A percentile compares a stretch with the other conserved stretches of the same genome.
Conservation (phyloP, 2,797 vertebrate genomes). For the Danio albolineatus region DNA sequence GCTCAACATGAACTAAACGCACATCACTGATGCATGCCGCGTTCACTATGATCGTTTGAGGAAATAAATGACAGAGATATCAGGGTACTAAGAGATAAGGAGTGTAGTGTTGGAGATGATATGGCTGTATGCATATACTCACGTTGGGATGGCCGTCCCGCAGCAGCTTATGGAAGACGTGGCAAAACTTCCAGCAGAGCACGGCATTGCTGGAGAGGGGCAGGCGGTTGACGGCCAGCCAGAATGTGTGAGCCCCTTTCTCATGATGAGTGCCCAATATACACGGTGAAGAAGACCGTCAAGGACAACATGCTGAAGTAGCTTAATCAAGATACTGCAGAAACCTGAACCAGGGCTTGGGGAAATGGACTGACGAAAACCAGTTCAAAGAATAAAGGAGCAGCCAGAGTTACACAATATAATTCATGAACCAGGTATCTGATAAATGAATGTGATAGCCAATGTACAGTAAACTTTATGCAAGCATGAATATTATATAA, state of each 20-base stretch:
- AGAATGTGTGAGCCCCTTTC: conserved; percentile 97
- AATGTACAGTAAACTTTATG: too few relatives aligned
- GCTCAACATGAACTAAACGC: neutral
- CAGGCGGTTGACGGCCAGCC: conserved; percentile 92
- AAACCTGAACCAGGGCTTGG: neutral
- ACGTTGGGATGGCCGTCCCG: conserved; percentile 94
- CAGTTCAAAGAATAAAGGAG: neutral
- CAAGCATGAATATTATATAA: too few relatives aligned
- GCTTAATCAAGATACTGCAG: neutral
- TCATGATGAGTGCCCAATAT: conserved; percentile 98
- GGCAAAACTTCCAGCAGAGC: conserved; percentile 99
- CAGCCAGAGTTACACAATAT: too few relatives aligned
- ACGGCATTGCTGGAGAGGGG: conserved; percentile 96
- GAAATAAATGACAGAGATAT: neutral
- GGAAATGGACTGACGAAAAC: neutral
- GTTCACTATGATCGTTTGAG: neutral
- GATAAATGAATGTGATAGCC: too few relatives aligned
- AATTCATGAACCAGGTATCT: too few relatives aligned
- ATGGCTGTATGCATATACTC: conserved; percentile 70
- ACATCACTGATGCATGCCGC: neutral
- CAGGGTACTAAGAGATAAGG: neutral
- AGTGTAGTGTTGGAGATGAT: neutral
- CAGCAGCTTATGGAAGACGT: conserved; percentile 97
- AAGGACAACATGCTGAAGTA: conserved; percentile 67
- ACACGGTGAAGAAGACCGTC: conserved; percentile 83